phyloP scores from a whole-genome alignment of 2,888 invertebrate species.

The Cataglyphis livida region DNA sequence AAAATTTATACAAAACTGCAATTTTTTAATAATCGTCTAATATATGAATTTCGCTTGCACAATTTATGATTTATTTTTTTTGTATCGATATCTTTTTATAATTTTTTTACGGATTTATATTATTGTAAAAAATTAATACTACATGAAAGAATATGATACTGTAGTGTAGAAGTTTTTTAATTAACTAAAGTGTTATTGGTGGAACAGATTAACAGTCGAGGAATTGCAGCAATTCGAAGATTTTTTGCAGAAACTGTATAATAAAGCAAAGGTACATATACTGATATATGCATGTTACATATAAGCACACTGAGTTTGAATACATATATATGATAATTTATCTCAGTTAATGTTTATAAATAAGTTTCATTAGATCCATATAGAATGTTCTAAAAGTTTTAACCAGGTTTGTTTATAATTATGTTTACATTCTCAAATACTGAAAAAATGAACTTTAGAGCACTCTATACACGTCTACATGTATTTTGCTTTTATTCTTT shows the following conservation, averaged over 20 bases:
- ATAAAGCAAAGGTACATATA: slow-evolving; percentile 88
- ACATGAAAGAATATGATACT: neutral
- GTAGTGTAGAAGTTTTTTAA: neutral
- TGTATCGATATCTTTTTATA: neutral
- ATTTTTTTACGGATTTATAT: neutral
- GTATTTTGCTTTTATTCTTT: neutral
- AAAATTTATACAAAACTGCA: slow-evolving; percentile 9
- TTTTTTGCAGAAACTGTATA: slow-evolving; percentile 89
- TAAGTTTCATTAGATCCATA: neutral
- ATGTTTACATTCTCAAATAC: neutral
- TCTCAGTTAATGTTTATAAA: neutral
- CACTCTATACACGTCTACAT: neutral
- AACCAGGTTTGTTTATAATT: neutral
- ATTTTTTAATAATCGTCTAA: neutral
- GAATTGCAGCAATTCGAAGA: slow-evolving; percentile 90
- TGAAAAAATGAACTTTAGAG: neutral
- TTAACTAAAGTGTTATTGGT: slow-evolving; percentile 70
- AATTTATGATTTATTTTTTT: slow-evolving; percentile 1
- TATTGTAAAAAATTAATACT: neutral
- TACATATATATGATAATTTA: neutral
- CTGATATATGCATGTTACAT: neutral
- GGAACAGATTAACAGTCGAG: slow-evolving; percentile 89
- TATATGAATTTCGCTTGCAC: neutral
- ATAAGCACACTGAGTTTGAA: neutral
- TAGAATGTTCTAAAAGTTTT: slow-evolving; percentile 5